phyloP scores from a whole-genome alignment of 2,797 vertebrate species.

The Sylvilagus floridanus region DNA sequence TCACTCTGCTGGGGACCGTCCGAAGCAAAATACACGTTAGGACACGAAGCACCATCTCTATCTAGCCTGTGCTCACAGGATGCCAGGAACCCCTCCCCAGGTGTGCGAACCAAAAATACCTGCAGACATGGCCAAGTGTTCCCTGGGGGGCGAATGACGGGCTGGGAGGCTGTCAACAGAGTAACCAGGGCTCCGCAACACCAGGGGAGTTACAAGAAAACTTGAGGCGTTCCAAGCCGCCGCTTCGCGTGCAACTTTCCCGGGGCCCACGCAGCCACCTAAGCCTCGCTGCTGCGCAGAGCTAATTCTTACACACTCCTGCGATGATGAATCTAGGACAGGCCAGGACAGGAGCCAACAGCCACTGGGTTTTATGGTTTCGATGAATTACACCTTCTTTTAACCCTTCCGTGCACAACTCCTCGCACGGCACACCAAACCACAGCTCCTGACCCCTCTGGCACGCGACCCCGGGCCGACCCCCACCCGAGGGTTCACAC shows the following conservation, averaged over 20 bases:
- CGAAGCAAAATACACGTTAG: too few relatives aligned
- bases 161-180: neutral
- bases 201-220: constrained; percentile 9
- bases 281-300: constrained; percentile 18
- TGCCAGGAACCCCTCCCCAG: neutral
- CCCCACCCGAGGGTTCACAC: neutral
- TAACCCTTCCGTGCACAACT: constrained; percentile 72
- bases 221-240: neutral
- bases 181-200: neutral
- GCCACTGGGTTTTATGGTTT: constrained; percentile 75
- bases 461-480: neutral
- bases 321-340: constrained; percentile 76
- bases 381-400: constrained; percentile 78
- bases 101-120: constrained; percentile 21
- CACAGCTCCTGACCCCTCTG: neutral
- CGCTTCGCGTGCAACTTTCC: constrained; percentile 2
- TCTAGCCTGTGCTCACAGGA: neutral
- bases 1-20: neutral
- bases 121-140: neutral
- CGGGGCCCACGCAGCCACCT: constrained; percentile 22
- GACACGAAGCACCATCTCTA: too few relatives aligned
- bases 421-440: neutral
- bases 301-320: constrained; percentile 63
- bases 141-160: neutral
- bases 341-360: constrained; percentile 76